Evolutionary conservation across 2,113 vertebrate species (phyloP), one percentile per base, ranked within the genome.

Genomic region (Ramphastos sulfuratus): DNA sequence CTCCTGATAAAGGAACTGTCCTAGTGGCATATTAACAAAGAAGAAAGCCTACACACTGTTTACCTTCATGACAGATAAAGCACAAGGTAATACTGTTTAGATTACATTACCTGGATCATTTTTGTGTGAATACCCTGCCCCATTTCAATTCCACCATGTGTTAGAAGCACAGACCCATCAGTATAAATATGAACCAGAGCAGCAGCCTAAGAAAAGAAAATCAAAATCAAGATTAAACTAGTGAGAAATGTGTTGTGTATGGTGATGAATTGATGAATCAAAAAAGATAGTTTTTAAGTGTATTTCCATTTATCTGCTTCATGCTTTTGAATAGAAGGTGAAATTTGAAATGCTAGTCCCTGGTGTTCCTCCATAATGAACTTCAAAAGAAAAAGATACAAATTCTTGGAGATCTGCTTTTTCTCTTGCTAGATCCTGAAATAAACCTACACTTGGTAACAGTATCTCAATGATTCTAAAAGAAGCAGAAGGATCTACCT

Each of bases 61-160:
- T 50, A 60, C 11, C 50, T 78, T 28, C 33, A 30, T 24, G 63
- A 76, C 14, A 81, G n/a, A 58, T n/a, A 76, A 71, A 85, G 46
- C 8, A 72, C 19, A 81, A 2, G 3, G 16, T 52, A 91, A 6
- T 70, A 76, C 30, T 76, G 31, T 65, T 70, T 50, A 23, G 17
- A 59, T 87, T 1, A n/a, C 55, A 75, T 60, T 97, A 98, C 98
- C 98, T 98, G 98, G 63, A 98, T 98, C 94, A 99, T 97, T 95
- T 99, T 99, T 59, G 98, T 99, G 96, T 99, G 98, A 90, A 99
- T 66, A 19, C 98, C 98, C 91, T 99, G 98, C 37, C 98, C 98
- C 98, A 99, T 95, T 96, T 99, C 98, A 58, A 97, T 91, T 76
- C 98, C 98, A 25, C 98, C 98, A 6, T 99, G 98, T 89, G 96